phyloP scores from a whole-genome alignment of 1,140 invertebrate species.

The Papilio polyxenes region DNA sequence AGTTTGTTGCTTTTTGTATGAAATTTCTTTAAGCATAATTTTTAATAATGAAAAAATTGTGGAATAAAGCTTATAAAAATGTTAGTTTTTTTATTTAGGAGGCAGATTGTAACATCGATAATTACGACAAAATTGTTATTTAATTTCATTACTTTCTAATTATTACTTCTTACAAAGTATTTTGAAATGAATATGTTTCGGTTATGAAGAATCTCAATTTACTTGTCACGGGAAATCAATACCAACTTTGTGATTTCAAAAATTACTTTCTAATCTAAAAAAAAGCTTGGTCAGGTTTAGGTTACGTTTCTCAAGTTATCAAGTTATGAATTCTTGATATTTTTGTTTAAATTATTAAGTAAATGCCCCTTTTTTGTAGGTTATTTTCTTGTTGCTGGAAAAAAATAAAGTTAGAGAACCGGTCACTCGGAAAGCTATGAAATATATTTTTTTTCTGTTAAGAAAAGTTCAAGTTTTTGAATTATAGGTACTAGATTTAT shows the following conservation, averaged over 20 bases:
- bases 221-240: not conserved
- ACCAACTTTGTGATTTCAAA: not conserved
- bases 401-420: too few relatives aligned
- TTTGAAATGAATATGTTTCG: not conserved
- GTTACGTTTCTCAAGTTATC: not conserved
- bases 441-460: too few relatives aligned
- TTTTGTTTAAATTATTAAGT: not conserved
- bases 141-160: constrained; percentile 7
- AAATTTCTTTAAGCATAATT: not conserved
- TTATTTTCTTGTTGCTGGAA: not conserved
- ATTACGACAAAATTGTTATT: not conserved
- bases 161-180: not conserved
- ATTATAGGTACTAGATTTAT: too few relatives aligned
- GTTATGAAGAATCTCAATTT: not conserved
- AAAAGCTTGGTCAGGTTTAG: not conserved
- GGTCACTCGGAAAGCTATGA: too few relatives aligned
- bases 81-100: not conserved
- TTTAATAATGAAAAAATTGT: not conserved
- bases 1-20: constrained; percentile 8
- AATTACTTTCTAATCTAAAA: not conserved
- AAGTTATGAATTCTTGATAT: not conserved
- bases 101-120: not conserved
- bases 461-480: too few relatives aligned
- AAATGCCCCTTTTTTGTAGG: not conserved
- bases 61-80: not conserved